Evolutionary conservation across 2,888 invertebrate species (phyloP).

Genomic region (Portevinia maculata): DNA sequence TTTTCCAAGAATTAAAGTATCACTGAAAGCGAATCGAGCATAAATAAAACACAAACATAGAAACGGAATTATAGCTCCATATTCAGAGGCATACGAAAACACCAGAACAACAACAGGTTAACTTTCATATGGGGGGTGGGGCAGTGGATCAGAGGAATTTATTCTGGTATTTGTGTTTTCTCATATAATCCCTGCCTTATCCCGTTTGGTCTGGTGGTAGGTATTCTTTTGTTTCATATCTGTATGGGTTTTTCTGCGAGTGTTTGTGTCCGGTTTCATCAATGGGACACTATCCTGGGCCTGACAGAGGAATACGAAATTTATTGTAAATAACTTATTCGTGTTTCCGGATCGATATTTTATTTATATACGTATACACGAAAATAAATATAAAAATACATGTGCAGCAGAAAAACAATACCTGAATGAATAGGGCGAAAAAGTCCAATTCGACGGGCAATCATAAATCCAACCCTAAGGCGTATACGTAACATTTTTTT

Average conservation of each 20-base stretch:
- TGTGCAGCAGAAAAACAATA: constrained; percentile 31
- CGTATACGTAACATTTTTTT: constrained; percentile 67
- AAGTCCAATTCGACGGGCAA: constrained; percentile 30
- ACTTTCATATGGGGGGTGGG: constrained; percentile 8
- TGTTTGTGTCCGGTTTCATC: constrained; percentile 14
- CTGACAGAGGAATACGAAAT: constrained; percentile 10
- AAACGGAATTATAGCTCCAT: neutral
- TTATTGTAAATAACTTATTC: constrained; percentile 53
- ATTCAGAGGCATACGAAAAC: neutral
- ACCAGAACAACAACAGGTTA: constrained; percentile 67
- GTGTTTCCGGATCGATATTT: constrained; percentile 60
- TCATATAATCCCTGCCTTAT: constrained; percentile 65
- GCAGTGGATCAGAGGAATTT: constrained; percentile 6
- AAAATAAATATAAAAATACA: neutral
- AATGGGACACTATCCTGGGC: constrained; percentile 14
- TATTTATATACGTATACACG: constrained; percentile 48
- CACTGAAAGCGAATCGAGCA: constrained; percentile 7
- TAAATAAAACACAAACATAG: constrained; percentile 5
- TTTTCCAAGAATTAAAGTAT: constrained; percentile 30
- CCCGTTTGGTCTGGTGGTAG: constrained; percentile 61
- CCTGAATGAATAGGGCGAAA: neutral
- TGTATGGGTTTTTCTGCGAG: neutral
- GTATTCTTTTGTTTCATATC: constrained; percentile 27
- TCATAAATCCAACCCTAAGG: constrained; percentile 53
- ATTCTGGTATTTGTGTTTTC: constrained; percentile 46